Conservation (phyloP, 2,797 vertebrate genomes). For the Phoxinus dragarum region DNA sequence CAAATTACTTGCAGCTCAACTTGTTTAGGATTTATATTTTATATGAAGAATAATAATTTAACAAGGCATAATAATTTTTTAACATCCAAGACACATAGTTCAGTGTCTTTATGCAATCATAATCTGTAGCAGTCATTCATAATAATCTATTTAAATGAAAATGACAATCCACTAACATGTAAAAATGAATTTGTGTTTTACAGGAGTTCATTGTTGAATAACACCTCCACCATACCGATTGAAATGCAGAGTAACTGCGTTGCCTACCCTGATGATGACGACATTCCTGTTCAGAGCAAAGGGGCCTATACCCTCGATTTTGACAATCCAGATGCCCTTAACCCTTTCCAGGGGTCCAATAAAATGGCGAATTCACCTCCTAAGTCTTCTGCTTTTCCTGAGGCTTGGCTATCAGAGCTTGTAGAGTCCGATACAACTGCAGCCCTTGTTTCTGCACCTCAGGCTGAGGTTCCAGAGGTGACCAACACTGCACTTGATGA, state of each 20-base stretch:
- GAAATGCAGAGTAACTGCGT: constrained; percentile 28
- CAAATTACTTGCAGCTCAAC: not conserved
- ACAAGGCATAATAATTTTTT: not conserved
- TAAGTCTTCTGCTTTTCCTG: constrained; percentile 22
- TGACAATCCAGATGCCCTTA: constrained; percentile 69
- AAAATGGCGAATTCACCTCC: constrained; percentile 67
- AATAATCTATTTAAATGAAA: not conserved
- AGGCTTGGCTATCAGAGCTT: not conserved
- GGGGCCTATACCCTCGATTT: constrained; percentile 81
- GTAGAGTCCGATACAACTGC: not conserved
- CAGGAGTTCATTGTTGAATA: constrained; percentile 61
- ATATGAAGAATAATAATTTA: not conserved
- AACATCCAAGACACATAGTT: not conserved
- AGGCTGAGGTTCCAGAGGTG: constrained; percentile 25
- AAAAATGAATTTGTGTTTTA: constrained; percentile 15
- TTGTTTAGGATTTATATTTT: not conserved
- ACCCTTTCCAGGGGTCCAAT: constrained; percentile 72
- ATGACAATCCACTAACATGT: not conserved
- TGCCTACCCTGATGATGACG: constrained; percentile 73
- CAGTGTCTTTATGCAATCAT: not conserved
- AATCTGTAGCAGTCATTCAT: not conserved
- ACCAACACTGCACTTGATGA: constrained; percentile 70
- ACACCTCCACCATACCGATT: constrained; percentile 9
- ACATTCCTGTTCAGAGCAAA: constrained; percentile 78
- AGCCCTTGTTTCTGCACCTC: not conserved